These are phyloP conservation scores for Pitta sordida DNA, from an alignment of 2,113 vertebrate genomes.

Conservation along the genomic window DNA sequence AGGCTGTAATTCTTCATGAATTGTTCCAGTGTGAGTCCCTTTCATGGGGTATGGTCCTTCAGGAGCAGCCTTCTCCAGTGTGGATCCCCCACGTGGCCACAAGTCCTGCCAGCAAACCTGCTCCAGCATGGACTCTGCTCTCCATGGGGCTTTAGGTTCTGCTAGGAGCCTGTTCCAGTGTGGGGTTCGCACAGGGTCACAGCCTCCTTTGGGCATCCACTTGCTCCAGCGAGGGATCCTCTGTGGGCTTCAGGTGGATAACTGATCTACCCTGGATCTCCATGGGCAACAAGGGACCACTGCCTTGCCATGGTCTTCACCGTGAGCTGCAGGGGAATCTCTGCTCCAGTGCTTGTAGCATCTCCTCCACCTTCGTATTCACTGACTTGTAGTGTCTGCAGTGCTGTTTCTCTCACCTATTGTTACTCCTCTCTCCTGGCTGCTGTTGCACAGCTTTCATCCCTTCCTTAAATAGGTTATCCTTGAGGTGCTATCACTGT, in stretches of 20 bases:
- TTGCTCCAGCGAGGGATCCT: accelerated
- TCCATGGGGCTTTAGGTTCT: background rate
- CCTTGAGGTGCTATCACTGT: background rate
- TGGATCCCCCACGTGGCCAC: background rate
- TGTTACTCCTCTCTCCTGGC: background rate
- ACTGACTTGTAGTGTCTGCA: background rate
- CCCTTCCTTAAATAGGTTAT: background rate
- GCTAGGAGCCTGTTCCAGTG: background rate
- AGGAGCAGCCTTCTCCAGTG: background rate
- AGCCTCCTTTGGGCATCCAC: background rate
- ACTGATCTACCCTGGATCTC: background rate
- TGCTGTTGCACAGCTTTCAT: background rate
- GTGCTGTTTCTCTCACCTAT: background rate
- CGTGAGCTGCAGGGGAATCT: background rate
- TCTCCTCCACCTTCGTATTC: background rate
- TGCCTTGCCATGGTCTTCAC: background rate
- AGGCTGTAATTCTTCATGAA: background rate
- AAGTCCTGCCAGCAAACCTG: background rate
- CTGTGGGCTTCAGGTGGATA: background rate
- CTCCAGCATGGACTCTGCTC: background rate
- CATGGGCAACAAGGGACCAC: background rate
- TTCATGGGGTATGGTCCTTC: background rate
- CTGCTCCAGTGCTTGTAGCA: background rate
- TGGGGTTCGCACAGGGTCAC: background rate
- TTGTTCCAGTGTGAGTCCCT: accelerated